A percentile compares a stretch with the other conserved stretches of the same genome.
Evolutionary conservation across 2,113 vertebrate genomes (phyloP).

Genomic region (Meleagris gallopavo): DNA sequence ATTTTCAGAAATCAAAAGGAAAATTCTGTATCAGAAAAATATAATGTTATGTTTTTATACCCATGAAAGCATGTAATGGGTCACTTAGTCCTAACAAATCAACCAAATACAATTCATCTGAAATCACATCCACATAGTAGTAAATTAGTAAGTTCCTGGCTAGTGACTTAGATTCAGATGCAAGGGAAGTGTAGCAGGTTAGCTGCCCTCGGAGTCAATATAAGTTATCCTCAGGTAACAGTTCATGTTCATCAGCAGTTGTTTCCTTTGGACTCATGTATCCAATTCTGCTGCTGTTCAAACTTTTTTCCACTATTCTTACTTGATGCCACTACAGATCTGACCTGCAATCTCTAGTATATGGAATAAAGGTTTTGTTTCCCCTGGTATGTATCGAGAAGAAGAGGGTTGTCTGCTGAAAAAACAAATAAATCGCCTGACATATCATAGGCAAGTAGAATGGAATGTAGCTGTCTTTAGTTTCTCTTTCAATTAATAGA

Average conservation of each 20-base stretch:
- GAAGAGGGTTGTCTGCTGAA: neutral
- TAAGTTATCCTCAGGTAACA: neutral
- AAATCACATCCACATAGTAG: neutral
- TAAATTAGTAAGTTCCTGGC: neutral
- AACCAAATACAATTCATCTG: neutral
- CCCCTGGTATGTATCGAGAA: neutral
- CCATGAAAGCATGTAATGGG: neutral
- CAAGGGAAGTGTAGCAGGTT: neutral
- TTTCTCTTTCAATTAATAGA: constrained; percentile 54
- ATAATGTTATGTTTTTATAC: neutral
- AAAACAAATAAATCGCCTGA: constrained; percentile 38
- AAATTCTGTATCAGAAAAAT: neutral
- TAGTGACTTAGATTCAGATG: neutral
- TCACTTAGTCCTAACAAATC: neutral
- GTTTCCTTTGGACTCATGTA: neutral
- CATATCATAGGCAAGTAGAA: neutral
- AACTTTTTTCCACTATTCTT: neutral
- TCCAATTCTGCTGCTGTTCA: neutral
- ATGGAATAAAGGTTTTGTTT: constrained; percentile 14
- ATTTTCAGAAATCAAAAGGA: neutral
- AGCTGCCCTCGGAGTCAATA: neutral
- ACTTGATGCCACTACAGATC: neutral
- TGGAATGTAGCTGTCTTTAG: neutral
- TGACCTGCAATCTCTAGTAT: neutral
- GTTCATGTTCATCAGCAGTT: neutral